Base-by-base conservation (phyloP, 1,140 invertebrate genomes). In the Scaptomyza graminum region DNA sequence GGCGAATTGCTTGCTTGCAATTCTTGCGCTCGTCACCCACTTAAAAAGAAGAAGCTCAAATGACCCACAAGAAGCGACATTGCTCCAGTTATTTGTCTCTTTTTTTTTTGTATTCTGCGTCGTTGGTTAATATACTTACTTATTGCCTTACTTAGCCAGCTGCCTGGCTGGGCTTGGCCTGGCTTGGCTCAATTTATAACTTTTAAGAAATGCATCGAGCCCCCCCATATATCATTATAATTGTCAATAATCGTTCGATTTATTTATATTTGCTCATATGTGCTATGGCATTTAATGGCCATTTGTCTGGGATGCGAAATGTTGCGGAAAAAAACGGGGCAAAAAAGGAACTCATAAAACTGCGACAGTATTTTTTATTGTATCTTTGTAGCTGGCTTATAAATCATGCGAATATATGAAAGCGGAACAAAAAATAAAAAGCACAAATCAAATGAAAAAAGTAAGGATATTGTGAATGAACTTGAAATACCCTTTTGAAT, bases 241-340 rank as follows among this genome's bases (percentile, higher is more conserved):
- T 87, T 87, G 82, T 87, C 82, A 88, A 87, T 87, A 87, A 87
- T 87, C 83, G 83, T 87, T 87, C 82, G 82, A 87, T 87, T 87
- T 87, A 87, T 87, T 87, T 87, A 88, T 88, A 87, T 87, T 87
- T 87, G 87, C 75, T 87, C 82, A 79, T 88, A 87, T 87, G 79
- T 82, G 82, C 74, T 37, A 49, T 66, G 82, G 76, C 78, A 79
- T 87, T 87, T 87, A 79, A 87, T 87, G 74, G 82, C 78, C 82
- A 82, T 85, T 85, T 87, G 74, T 63, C 50, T 22, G 18, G 65
- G 31, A 9, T 43, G 62, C 61, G 71, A 57, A n/a, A n/a, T n/a
- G n/a, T n/a, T n/a, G n/a, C n/a, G n/a, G n/a, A n/a, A n/a, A n/a
- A n/a, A n/a, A n/a, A n/a, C n/a, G n/a, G n/a, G n/a, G n/a, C n/a